A percentile compares a stretch with the other conserved stretches of the same genome.
Conservation (phyloP, 2,888 invertebrate genomes). For the Apodemia hepburni region DNA sequence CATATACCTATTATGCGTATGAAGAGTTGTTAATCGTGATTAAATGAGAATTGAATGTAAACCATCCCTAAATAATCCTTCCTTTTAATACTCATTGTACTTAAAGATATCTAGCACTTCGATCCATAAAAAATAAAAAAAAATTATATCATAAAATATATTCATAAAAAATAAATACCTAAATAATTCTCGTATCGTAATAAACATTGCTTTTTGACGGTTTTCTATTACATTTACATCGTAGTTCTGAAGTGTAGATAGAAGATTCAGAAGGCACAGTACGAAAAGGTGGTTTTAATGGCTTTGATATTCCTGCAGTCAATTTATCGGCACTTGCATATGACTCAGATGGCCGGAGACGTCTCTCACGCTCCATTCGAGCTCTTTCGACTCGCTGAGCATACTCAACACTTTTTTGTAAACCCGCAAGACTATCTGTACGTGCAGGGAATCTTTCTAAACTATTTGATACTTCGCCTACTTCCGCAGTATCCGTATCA, state of each 20-base stretch:
- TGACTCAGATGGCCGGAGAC: constrained; percentile 40
- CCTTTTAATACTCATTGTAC: too few species aligned
- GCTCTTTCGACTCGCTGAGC: constrained; percentile 50
- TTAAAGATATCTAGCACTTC: too few species aligned
- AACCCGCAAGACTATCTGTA: constrained; percentile 56
- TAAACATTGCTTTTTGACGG: constrained; percentile 44
- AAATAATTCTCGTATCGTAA: constrained; percentile 50
- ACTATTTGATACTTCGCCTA: constrained; percentile 41
- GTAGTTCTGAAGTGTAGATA: constrained; percentile 28
- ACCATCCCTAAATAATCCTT: too few species aligned
- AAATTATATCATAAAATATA: neutral
- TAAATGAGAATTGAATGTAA: too few species aligned
- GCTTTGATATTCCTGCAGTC: constrained; percentile 43
- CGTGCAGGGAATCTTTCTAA: constrained; percentile 41
- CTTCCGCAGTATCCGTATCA: constrained; percentile 51
- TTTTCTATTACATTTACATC: constrained; percentile 43
- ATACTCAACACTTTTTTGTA: constrained; percentile 52
- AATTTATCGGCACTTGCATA: constrained; percentile 50
- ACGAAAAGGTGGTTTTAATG: constrained; percentile 42
- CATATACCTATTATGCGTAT: too few species aligned
- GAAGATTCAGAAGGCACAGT: constrained; percentile 33
- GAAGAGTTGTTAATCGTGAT: too few species aligned
- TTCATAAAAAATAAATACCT: constrained; percentile 28
- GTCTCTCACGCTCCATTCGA: constrained; percentile 47
- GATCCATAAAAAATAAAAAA: too few species aligned